Evolutionary conservation across 1,140 invertebrate genomes (phyloP), one percentile per base, ranked within the genome.

Genomic region (Ceratina australensis): DNA sequence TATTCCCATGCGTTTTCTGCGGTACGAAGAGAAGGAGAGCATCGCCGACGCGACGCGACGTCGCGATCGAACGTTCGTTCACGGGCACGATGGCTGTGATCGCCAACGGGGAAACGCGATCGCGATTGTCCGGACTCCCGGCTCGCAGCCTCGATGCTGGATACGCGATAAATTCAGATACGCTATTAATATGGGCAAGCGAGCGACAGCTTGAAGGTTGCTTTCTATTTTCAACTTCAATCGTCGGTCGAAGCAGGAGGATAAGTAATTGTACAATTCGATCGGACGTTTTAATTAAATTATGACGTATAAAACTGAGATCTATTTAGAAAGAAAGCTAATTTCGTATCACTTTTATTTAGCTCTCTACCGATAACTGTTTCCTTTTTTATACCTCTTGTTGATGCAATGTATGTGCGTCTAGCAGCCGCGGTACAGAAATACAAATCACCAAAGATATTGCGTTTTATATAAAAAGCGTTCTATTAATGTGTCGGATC

Each of bases 1-100:
- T 83, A 86, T 83, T 85, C 81, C 74, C 65, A 59, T 59, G 57
- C 64, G 79, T 71, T 74, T 72, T 77, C 64, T 63, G 56, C 63
- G 61, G 8, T 33, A 13, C 65, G 42, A 60, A 33, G 28, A 33
- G 28, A 33, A 33, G 28, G 28, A 3, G 28, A 5, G 28, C 28
- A 52, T 15, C 57, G 22, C 4, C 50, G 69, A 16, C 56, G 67
- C 26, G 50, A 18, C 66, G 67, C 49, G 20, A 26, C 52, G 18
- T 52, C 56, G 26, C 56, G 47, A 54, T 26, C 54, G n/a, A 56
- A 20, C 75, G 28, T 18, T 28, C 42, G 47, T 12, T 54, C 18
- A 16, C 3, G 26, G n/a, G 8, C 3, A 22, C 65, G 73, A 68
- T 76, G 67, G 68, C 65, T 76, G 47, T 57, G 49, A 15, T 22